Evolutionary conservation across 2,888 invertebrate species (phyloP).

Genomic region (Cryptocephalus primarius): DNA sequence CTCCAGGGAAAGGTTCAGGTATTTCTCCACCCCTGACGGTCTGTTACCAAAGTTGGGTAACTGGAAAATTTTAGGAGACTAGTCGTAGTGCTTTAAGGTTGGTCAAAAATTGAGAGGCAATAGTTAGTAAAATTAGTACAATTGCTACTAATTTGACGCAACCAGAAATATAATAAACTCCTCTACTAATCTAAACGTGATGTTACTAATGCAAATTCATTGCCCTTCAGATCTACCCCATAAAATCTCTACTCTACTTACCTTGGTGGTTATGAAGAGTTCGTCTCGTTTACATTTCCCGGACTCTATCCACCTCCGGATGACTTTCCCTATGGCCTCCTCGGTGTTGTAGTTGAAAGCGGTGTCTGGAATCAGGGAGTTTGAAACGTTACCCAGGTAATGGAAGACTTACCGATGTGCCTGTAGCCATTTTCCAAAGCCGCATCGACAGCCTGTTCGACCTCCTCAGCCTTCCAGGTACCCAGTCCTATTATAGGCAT

Average conservation of each 20-base stretch:
- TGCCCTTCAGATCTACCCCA: too few species aligned
- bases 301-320: constrained; percentile 53
- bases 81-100: too few species aligned
- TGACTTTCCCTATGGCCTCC: constrained; percentile 57
- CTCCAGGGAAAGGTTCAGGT: constrained; percentile 51
- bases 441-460: constrained; percentile 49
- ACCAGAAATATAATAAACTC: too few species aligned
- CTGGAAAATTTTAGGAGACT: constrained; percentile 40
- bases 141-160: too few species aligned
- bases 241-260: too few species aligned
- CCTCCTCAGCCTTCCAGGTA: constrained; percentile 62
- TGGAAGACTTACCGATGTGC: constrained; percentile 40
- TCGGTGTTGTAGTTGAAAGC: constrained; percentile 73
- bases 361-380: constrained; percentile 48
- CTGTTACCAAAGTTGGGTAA: constrained; percentile 60
- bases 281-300: constrained; percentile 57
- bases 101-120: too few species aligned
- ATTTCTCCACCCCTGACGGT: constrained; percentile 53
- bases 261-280: constrained; percentile 74
- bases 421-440: constrained; percentile 63
- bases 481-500: constrained; percentile 66
- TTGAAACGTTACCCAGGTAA: not conserved
- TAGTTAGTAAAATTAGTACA: not conserved
- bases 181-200: too few species aligned
- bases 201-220: too few species aligned